These are phyloP conservation scores for Aleiodes leptofemur DNA, from an alignment of 2,888 invertebrate species.

Conservation along the genomic window DNA sequence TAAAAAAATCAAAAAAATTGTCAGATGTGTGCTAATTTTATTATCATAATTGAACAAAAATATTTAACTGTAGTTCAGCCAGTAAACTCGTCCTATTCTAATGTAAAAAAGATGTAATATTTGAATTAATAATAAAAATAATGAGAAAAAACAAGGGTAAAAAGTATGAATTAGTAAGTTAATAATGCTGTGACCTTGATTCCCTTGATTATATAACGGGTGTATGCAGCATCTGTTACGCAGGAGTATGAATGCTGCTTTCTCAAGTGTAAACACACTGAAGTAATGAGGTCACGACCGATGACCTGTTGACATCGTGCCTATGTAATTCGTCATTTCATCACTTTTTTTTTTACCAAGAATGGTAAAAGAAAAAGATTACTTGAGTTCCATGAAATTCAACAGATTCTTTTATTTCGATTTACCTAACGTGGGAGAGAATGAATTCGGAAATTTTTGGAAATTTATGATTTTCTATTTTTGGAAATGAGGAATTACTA, in stretches of 20 bases:
- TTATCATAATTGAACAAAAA: too few species aligned
- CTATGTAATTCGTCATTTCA: not conserved
- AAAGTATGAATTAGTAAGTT: conserved; percentile 3
- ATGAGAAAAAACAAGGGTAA: not conserved
- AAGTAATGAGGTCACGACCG: conserved; percentile 25
- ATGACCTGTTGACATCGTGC: conserved; percentile 14
- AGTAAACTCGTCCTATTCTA: too few species aligned
- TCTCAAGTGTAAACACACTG: conserved; percentile 3
- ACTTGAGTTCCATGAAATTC: not conserved
- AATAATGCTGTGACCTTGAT: conserved; percentile 6
- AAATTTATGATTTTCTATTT: not conserved
- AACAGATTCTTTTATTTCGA: not conserved
- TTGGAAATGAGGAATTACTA: too few species aligned
- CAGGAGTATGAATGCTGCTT: not conserved
- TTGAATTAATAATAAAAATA: not conserved
- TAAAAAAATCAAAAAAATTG: not conserved
- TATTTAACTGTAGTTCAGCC: too few species aligned
- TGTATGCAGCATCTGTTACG: conserved; percentile 11
- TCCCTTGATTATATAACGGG: not conserved
- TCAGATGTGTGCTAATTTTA: not conserved
- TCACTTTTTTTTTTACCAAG: not conserved
- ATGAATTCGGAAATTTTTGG: not conserved
- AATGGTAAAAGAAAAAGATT: not conserved
- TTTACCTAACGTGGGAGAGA: not conserved
- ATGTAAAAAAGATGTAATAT: not conserved